These are phyloP conservation scores for Pedionomus torquatus DNA, from an alignment of 2,113 vertebrate genomes.

Conservation along the genomic window DNA sequence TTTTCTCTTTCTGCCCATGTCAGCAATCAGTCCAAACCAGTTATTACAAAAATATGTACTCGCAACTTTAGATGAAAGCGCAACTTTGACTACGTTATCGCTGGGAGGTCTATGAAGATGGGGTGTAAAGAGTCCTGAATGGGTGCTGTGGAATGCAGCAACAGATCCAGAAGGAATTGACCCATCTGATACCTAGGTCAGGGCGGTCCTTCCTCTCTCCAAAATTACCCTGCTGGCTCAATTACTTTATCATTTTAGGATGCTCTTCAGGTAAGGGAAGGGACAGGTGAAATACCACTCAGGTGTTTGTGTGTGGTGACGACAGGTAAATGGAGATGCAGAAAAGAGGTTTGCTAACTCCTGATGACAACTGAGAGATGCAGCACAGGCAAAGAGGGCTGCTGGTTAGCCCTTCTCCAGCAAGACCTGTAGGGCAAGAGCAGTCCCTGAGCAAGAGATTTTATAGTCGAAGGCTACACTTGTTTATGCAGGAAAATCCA, in stretches of 20 bases:
- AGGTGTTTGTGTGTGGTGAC: not conserved
- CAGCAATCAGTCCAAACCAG: slow-evolving; percentile 35
- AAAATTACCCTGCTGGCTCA: not conserved
- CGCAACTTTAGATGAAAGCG: not conserved
- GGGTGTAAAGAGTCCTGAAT: not conserved
- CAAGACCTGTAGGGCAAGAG: not conserved
- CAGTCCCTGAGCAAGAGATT: not conserved
- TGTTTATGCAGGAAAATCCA: not conserved
- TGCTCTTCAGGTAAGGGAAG: not conserved
- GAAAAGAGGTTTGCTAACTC: not conserved
- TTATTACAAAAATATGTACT: not conserved
- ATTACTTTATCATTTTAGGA: not conserved
- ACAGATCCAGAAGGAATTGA: not conserved
- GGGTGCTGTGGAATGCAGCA: not conserved
- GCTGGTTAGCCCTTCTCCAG: not conserved
- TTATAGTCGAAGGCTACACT: not conserved
- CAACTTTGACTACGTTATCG: not conserved
- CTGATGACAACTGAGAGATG: not conserved
- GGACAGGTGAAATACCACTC: not conserved
- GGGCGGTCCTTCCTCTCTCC: not conserved
- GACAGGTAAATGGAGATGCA: not conserved
- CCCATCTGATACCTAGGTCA: not conserved
- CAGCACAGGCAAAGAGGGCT: not conserved
- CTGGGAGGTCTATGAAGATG: not conserved
- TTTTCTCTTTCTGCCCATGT: slow-evolving; percentile 38